A percentile compares a stretch with the other conserved stretches of the same genome.
phyloP scores from a whole-genome alignment of 2,797 vertebrate species.

The Botia kubotai region DNA sequence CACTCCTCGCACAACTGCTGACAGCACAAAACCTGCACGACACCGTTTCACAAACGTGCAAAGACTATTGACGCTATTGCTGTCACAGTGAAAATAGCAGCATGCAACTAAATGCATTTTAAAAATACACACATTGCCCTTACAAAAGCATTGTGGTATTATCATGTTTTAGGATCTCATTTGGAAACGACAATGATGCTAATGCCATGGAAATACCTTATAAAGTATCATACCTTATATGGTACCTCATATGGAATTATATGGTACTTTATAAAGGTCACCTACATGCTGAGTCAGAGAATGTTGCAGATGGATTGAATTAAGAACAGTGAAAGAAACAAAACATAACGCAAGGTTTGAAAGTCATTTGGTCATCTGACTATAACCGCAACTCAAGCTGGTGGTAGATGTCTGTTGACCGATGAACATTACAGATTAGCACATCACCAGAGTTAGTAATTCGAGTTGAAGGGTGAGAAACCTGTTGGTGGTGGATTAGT shows the following conservation, averaged over 20 bases:
- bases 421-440: neutral
- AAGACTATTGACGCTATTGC: neutral
- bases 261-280: neutral
- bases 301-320: no score
- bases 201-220: neutral
- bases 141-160: neutral
- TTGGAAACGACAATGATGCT: neutral
- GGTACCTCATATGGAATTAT: no score
- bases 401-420: neutral
- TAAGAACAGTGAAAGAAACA: neutral
- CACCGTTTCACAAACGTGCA: neutral
- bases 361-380: neutral
- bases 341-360: neutral
- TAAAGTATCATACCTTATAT: no score
- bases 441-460: neutral
- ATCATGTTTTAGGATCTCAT: neutral
- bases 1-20: conserved; percentile 30
- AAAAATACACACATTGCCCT: neutral
- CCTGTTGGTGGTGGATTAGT: conserved; percentile 67
- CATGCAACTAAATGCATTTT: neutral
- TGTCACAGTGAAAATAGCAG: neutral
- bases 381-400: neutral
- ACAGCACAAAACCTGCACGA: neutral
- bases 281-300: neutral
- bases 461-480: conserved; percentile 70